phyloP scores from a whole-genome alignment of 2,113 vertebrate genomes.

The Antechinus stuartii region DNA sequence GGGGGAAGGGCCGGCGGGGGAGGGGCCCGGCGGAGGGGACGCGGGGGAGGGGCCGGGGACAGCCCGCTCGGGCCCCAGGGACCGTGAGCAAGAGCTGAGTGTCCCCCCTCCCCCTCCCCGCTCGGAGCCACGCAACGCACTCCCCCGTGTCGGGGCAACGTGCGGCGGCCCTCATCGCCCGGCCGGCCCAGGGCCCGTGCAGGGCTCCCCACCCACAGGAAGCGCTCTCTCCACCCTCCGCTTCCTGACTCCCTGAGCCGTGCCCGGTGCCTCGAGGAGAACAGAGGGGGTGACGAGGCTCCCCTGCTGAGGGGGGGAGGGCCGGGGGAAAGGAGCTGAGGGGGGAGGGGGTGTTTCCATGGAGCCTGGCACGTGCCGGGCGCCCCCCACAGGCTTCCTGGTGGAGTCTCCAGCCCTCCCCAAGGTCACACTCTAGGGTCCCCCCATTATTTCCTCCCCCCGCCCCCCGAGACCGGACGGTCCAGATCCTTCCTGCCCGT shows the following conservation, averaged over 20 bases:
- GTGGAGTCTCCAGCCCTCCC: not conserved
- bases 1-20: not conserved
- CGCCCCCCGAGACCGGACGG: not conserved
- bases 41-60: not conserved
- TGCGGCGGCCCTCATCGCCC: not conserved
- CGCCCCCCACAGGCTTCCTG: no score
- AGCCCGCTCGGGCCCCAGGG: not conserved
- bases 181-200: not conserved
- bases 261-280: not conserved
- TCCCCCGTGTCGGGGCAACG: not conserved
- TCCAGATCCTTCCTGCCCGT: not conserved
- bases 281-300: not conserved
- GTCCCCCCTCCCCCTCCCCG: not conserved
- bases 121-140: not conserved
- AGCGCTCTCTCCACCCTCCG: not conserved
- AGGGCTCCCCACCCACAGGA: not conserved
- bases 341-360: not conserved
- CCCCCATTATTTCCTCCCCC: not conserved
- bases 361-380: not conserved
- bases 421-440: not conserved
- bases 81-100: not conserved
- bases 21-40: not conserved
- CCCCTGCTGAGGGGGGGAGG: not conserved
- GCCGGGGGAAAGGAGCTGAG: not conserved
- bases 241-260: not conserved